Evolutionary conservation across 2,113 vertebrate species (phyloP), one percentile per base, ranked within the genome.

Genomic region (Neogobius melanostomus): DNA sequence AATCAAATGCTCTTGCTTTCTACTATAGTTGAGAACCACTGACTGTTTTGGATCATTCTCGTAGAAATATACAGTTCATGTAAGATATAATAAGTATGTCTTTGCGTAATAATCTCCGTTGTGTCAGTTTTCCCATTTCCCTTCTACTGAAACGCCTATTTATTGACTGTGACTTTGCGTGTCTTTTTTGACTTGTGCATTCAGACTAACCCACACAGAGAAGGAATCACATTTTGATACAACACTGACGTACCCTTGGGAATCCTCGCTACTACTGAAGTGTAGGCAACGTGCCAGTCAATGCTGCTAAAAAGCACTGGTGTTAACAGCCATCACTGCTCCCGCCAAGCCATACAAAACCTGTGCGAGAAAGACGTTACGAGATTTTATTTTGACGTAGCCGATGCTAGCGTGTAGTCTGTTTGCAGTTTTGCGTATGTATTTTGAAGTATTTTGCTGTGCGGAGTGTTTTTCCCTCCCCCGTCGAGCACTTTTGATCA

Each of bases 401-500:
- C 11, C 42, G 28, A 42, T 59, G 28, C 11, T 7, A 50, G 65
- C 52, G 36, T 63, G 50, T 68, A 28, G 49, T 44, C 59, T n/a
- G 59, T 45, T 61, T 44, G 59, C 17, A 5, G 73, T 17, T 9
- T 43, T 49, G 17, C 17, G 14, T 61, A 68, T 82, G 84, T 80
- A 77, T 82, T 71, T n/a, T 64, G 1, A 5, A 53, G 44, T 77
- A 12, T 80, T 66, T 76, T 48, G 53, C 43, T 50, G 61, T 57
- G 46, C 45, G 74, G 54, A 16, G 45, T 72, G 74, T 72, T 81
- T 72, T 81, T 68, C 69, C 77, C 74, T 71, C 75, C 79, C 75
- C 75, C 45, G 8, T 52, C 42, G 69, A 83, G 77, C 83, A 75
- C 85, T 86, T 56, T 88, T 85, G 77, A 89, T 89, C 82, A 80